These are phyloP conservation scores for Holocentrus rufus DNA, from an alignment of 2,797 vertebrate species.

Conservation along the genomic window DNA sequence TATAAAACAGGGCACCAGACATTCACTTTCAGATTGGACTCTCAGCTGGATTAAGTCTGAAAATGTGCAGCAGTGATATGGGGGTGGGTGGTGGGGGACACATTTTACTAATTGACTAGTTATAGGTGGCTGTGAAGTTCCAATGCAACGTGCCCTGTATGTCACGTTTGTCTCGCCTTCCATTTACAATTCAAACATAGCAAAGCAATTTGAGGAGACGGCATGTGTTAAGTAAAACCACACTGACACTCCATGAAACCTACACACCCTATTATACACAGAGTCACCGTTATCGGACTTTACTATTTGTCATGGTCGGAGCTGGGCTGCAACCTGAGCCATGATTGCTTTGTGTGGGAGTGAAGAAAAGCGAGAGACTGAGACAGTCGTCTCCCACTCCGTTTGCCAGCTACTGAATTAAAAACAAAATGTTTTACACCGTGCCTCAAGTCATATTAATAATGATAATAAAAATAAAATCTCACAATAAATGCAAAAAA, in stretches of 20 bases:
- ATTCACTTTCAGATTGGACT: background rate
- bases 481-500: too few species aligned
- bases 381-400: background rate
- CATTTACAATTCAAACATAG: slow-evolving; percentile 42
- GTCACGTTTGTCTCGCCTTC: slow-evolving; percentile 30
- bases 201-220: slow-evolving; percentile 38
- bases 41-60: slow-evolving; percentile 5
- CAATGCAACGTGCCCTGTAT: slow-evolving; percentile 26
- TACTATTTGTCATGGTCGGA: slow-evolving; percentile 3
- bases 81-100: slow-evolving; percentile 1
- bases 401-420: background rate
- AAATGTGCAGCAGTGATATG: slow-evolving; percentile 2
- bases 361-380: background rate
- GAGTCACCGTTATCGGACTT: slow-evolving; percentile 11
- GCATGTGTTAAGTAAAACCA: slow-evolving; percentile 21
- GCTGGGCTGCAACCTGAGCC: slow-evolving; percentile 8
- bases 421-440: too few species aligned
- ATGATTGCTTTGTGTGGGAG: background rate
- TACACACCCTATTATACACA: background rate
- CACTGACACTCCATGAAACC: slow-evolving; percentile 8
- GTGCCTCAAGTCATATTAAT: too few species aligned
- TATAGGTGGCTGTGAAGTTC: background rate
- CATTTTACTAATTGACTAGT: slow-evolving; percentile 3
- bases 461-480: too few species aligned
- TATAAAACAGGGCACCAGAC: slow-evolving; percentile 1